Base-by-base conservation (phyloP, 2,888 invertebrate species). In the Ceraclea dissimilis region DNA sequence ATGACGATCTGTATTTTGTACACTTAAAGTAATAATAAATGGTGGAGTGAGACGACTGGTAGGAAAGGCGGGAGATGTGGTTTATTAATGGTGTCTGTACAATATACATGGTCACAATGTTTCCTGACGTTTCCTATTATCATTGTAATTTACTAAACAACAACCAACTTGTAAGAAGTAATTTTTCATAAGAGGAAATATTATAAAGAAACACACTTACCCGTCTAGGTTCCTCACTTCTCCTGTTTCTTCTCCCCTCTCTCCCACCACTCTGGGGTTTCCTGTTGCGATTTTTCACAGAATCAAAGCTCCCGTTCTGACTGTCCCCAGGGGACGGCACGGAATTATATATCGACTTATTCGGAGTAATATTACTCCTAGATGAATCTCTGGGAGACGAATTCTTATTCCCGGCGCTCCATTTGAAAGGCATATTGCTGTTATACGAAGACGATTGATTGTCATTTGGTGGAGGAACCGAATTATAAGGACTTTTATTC, bases 391-490 rank as follows among this genome's bases (percentile, higher is more conserved):
- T 39, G 2, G 39, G 39, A 39, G 13, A n/a, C 4, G 39, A 8
- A 13, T 39, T 39, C 13, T 39, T 39, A 39, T 39, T 39, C 4
- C n/a, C 39, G 5, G 39, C 39, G 16, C 39, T 39, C 39, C 39
- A 39, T 39, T 13, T n/a, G 13, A 39, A 39, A 13, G 39, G 39
- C 13, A 16, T 16, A 39, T 39, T 39, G 13, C 13, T 39, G 13
- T 39, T 39, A 13, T 16, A 39, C 5, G 39, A 13, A 8, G 16
- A 39, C 13, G 39, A 16, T 4, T 13, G 66, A 64, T 19, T 54
- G 69, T 73, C 63, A 81, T 68, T 69, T 2, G 88, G 87, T 0
- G 88, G 88, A 19, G 87, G 86, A 2, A 87, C 87, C 43, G 88
- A 85, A 70, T 84, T 86, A 65, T 88, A 88, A 20, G 76, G 77